A percentile compares a stretch with the other conserved stretches of the same genome.
Evolutionary conservation across 1,140 invertebrate genomes (phyloP).

Genomic region (Trachymyrmex septentrionalis): DNA sequence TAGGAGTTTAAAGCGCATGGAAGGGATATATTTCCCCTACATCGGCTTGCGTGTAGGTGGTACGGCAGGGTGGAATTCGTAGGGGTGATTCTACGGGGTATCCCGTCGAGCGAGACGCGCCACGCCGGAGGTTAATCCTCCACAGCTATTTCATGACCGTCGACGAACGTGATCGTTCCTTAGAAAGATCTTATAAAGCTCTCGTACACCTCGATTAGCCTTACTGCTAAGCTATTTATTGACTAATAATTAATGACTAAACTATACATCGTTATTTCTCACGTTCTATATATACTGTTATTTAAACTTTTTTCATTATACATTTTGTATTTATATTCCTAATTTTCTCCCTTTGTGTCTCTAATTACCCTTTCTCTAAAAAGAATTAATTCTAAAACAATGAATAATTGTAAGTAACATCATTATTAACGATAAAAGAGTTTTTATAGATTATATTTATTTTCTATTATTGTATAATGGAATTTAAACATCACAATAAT

Average conservation of each 20-base stretch:
- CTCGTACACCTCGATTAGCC: not conserved
- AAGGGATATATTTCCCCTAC: slow-evolving; percentile 69
- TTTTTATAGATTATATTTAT: not conserved
- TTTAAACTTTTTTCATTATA: not conserved
- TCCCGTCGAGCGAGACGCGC: slow-evolving; percentile 68
- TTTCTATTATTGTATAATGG: not conserved
- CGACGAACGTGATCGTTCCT: slow-evolving; percentile 45
- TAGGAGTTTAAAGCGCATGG: slow-evolving; percentile 53
- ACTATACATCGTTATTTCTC: not conserved
- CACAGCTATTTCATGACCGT: slow-evolving; percentile 69
- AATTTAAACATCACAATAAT: not conserved
- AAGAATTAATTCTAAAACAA: slow-evolving; percentile 8
- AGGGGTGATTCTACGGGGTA: slow-evolving; percentile 74
- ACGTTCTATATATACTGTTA: not conserved
- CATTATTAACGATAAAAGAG: not conserved
- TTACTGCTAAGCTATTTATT: not conserved
- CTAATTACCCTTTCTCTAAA: not conserved
- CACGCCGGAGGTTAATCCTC: slow-evolving; percentile 72
- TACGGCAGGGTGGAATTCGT: slow-evolving; percentile 65
- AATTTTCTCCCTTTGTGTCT: not conserved
- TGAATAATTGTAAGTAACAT: not conserved
- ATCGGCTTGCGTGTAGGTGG: slow-evolving; percentile 63
- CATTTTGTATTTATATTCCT: not conserved
- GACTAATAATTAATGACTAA: slow-evolving; percentile 34
- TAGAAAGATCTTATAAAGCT: not conserved